phyloP scores from a whole-genome alignment of 2,797 vertebrate species.

The Oreonectes daqikongensis region DNA sequence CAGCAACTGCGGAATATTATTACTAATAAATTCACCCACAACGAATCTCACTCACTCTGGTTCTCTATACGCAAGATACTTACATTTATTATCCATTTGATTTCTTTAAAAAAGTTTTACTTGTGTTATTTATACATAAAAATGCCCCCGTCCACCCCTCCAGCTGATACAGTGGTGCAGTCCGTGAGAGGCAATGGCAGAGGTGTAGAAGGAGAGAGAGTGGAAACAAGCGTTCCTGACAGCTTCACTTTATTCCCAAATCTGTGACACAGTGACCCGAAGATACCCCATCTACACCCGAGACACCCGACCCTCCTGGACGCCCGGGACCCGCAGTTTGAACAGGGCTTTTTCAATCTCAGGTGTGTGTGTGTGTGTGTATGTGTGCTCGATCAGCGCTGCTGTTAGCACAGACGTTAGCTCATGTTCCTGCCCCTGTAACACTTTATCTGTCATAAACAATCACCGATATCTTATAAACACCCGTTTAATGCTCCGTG shows the following conservation, averaged over 20 bases:
- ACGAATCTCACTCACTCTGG: not conserved
- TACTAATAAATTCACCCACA: rapidly evolving
- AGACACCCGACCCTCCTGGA: constrained; percentile 30
- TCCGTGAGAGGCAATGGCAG: constrained; percentile 71
- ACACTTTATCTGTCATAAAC: constrained; percentile 17
- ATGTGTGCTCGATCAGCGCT: constrained; percentile 18
- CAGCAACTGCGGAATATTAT: not conserved
- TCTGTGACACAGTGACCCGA: constrained; percentile 64
- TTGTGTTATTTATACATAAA: too few relatives aligned
- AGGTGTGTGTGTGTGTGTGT: constrained; percentile 49
- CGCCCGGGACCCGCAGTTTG: constrained; percentile 11
- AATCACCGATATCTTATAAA: not conserved
- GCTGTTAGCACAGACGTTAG: constrained; percentile 35
- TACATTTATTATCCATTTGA: rapidly evolving
- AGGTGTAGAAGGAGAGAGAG: constrained; percentile 74
- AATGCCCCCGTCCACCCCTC: constrained; percentile 45
- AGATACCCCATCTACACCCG: constrained; percentile 67
- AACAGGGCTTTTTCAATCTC: constrained; percentile 53
- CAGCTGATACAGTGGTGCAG: constrained; percentile 64
- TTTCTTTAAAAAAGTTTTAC: rapidly evolving
- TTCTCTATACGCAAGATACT: rapidly evolving
- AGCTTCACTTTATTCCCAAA: constrained; percentile 74
- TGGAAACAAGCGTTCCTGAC: constrained; percentile 77
- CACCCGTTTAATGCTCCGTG: not conserved
- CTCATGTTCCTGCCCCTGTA: not conserved